A percentile compares a stretch with the other conserved stretches of the same genome.
phyloP scores from a whole-genome alignment of 2,888 invertebrate species.

The Callimorpha dominula region DNA sequence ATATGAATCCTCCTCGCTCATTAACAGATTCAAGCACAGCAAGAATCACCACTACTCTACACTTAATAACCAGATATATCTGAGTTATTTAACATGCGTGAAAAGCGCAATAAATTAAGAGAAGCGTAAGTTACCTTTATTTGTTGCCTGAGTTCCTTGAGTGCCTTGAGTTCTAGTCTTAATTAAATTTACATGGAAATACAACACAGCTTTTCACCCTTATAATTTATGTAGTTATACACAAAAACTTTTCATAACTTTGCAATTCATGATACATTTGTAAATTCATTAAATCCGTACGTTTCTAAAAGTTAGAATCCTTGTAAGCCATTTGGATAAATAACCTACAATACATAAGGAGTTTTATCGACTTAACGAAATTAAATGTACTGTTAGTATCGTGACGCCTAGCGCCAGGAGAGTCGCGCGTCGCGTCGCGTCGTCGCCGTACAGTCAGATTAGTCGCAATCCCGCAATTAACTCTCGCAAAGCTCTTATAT shows the following conservation, averaged over 20 bases:
- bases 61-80: no score
- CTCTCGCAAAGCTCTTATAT: constrained; percentile 53
- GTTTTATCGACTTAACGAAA: constrained; percentile 52
- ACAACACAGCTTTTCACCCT: constrained; percentile 4
- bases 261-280: constrained; percentile 12
- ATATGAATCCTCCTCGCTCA: no score
- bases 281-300: constrained; percentile 13
- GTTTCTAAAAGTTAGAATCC: constrained; percentile 13
- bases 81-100: no score
- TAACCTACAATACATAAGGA: constrained; percentile 11
- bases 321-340: constrained; percentile 17
- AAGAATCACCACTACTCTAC: no score
- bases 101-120: no score
- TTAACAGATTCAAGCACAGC: no score
- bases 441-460: constrained; percentile 46
- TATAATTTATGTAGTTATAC: constrained; percentile 5
- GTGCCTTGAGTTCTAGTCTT: not conserved
- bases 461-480: constrained; percentile 58
- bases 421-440: no score
- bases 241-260: constrained; percentile 8
- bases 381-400: constrained; percentile 45
- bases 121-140: no score
- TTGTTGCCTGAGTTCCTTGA: no score
- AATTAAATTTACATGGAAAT: not conserved
- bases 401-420: constrained; percentile 28